Percentiles rank a stretch among this genome's conserved stretches.
phyloP scores from a whole-genome alignment of 1,140 invertebrate species.

The Meloidogyne exigua region DNA sequence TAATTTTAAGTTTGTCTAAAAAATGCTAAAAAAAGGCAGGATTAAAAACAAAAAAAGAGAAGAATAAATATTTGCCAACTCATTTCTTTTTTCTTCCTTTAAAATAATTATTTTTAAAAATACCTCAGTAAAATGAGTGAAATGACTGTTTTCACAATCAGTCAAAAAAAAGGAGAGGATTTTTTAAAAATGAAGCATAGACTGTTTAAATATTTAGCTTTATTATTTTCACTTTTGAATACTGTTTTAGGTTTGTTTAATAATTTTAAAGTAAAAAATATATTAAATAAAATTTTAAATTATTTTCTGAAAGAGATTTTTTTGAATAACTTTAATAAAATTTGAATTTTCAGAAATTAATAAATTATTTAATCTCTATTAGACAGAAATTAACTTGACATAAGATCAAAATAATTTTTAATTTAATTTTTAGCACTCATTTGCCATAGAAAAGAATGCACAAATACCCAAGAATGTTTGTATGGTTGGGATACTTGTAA shows the following conservation, averaged over 20 bases:
- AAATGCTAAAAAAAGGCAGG: neutral
- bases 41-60: neutral
- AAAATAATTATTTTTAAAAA: neutral
- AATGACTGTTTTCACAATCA: neutral
- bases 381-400: no score
- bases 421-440: neutral
- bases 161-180: neutral
- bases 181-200: neutral
- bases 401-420: no score
- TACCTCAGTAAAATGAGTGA: neutral
- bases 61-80: neutral
- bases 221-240: neutral
- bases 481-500: constrained; percentile 19
- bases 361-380: no score
- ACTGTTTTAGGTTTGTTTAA: neutral
- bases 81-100: neutral
- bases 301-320: no score
- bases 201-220: neutral
- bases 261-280: no score
- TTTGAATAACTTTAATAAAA: no score
- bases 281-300: neutral
- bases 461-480: neutral
- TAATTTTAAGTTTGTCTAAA: neutral
- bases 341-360: no score
- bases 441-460: constrained; percentile 26